Conservation (phyloP, 2,888 invertebrate species). For the Papilio protenor region DNA sequence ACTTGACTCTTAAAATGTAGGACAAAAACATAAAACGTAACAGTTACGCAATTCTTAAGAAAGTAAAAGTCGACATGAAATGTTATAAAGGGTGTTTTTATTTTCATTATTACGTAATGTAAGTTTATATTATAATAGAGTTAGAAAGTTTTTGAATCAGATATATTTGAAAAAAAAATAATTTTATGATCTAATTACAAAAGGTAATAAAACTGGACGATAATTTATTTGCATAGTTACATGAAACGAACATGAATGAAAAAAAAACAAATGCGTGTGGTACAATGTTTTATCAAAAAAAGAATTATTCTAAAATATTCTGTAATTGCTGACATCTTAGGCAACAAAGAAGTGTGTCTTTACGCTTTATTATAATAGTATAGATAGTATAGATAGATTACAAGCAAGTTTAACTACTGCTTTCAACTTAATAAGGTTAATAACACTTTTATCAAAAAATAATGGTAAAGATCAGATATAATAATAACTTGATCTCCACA, state of each 20-base stretch:
- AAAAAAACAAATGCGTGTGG: constrained; percentile 7
- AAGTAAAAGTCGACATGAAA: constrained; percentile 43
- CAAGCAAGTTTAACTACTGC: not conserved
- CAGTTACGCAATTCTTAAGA: constrained; percentile 33
- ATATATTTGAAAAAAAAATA: not conserved
- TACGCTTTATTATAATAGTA: no score
- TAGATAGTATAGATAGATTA: no score
- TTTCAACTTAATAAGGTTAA: not conserved
- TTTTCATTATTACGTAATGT: constrained; percentile 26
- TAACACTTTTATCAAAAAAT: not conserved
- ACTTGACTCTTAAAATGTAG: constrained; percentile 32
- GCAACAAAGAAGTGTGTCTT: no score
- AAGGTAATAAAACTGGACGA: constrained; percentile 2
- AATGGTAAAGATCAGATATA: not conserved
- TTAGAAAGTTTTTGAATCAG: constrained; percentile 32
- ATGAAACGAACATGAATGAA: not conserved
- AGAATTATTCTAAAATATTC: no score
- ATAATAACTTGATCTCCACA: not conserved
- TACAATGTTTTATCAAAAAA: not conserved
- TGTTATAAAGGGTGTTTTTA: constrained; percentile 31
- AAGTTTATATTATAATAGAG: not conserved
- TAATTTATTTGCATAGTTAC: constrained; percentile 6
- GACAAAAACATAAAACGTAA: constrained; percentile 22
- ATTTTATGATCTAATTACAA: no score
- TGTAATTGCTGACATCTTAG: no score